Evolutionary conservation across 2,797 vertebrate species (phyloP).

Genomic region (Syncerus caffer): DNA sequence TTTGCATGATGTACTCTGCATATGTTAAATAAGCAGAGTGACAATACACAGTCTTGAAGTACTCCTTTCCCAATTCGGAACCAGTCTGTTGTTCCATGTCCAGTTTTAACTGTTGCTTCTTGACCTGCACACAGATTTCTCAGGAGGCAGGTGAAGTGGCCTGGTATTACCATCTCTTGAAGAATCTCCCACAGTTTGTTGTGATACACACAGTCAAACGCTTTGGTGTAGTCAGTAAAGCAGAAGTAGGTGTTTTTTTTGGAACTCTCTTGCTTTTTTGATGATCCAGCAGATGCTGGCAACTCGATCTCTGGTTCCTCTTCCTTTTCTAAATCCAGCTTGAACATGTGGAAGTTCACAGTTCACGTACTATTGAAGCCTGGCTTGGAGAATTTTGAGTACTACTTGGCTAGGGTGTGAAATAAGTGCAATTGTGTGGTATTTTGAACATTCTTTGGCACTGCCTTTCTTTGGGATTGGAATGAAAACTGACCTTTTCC

Average conservation of each 20-base stretch:
- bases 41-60: neutral
- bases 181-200: neutral
- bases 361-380: neutral
- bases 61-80: neutral
- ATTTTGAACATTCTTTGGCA: neutral
- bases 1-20: neutral
- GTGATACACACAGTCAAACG: neutral
- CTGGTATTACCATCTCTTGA: neutral
- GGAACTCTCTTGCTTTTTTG: neutral
- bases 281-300: neutral
- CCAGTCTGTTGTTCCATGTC: neutral
- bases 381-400: neutral
- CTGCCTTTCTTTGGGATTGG: neutral
- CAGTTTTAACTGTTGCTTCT: neutral
- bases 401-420: neutral
- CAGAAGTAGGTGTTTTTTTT: neutral
- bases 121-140: neutral
- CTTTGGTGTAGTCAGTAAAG: neutral
- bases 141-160: neutral
- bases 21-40: neutral
- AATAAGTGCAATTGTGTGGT: rapidly evolving
- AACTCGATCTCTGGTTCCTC: neutral
- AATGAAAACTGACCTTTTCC: neutral
- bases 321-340: neutral
- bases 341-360: neutral